Base-by-base conservation (phyloP, 2,888 invertebrate genomes). In the Encarsia formosa region DNA sequence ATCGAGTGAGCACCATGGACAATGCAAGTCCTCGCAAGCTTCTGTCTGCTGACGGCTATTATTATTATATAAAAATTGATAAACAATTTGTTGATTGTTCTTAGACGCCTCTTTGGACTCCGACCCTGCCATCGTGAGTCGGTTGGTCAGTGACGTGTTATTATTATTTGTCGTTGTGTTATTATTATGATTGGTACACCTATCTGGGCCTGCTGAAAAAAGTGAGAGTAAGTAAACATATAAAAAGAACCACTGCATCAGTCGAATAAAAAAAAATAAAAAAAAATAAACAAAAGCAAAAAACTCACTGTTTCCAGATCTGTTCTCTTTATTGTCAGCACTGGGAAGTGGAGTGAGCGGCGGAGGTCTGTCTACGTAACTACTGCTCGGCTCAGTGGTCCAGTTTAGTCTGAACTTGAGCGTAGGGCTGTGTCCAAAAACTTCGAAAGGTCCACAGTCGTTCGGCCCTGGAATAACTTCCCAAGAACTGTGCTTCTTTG, bases 31-130 rank as follows among this genome's bases (percentile, higher is more conserved):
- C 67, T 91, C 90, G 58, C 92, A 88, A 9, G 93, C 91, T 75
- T 95, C 95, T 1, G 95, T 96, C 76, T 95, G 95, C 70, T 96
- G 96, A 39, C 94, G 80, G 37, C 91, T 91, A 71, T 92, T 94
- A 75, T 93, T 94, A 75, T 93, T 94, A 73, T 94, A 95, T 62
- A 94, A 82, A 77, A 97, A 97, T 77, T 96, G 95, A 76, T 96
- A 97, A 59, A 93, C 89, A 59, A 96, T 90, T 75, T 91, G 88
- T 60, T 87, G 81, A 20, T 84, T 82, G 48, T 59, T 61, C 49
- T 60, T 58, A 15, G 64, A 63, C 16, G 57, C 59, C 20, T 73
- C 69, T 32, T 70, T 69, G 9, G 23, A 23, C 41, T 58, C 62
- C 31, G 64, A 42, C 29, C 67, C 61, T 41, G 66, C 63, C 54